Evolutionary conservation across 2,113 vertebrate species (phyloP), one percentile per base, ranked within the genome.

Genomic region (Rhinoderma darwinii): DNA sequence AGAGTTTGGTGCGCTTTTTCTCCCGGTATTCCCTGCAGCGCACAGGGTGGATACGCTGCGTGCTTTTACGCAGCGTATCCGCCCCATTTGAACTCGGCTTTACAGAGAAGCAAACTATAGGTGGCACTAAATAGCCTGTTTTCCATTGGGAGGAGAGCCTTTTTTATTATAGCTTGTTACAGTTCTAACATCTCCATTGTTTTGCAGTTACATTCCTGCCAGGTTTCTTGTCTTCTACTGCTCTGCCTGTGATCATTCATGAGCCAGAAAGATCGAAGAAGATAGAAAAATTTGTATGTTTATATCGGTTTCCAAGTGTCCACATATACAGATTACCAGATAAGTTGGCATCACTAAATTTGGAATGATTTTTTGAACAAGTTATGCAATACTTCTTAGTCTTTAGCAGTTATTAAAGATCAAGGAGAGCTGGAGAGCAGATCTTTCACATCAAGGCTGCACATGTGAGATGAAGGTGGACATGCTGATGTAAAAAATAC

Each of bases 401-500:
- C 15, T 25, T 39, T 9, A 41, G 37, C 18, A 72, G 68, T 41
- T 39, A 20, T 72, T 12, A 72, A 41, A 72, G 17, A 72, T 72
- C 35, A 41, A 72, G 68, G 9, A 22, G 68, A 22, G 2, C 12
- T 72, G 68, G 68, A 72, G 1, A 39, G 35, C 20, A 72, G 68
- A 41, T 20, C 41, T 72, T 37, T 41, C 68, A 10, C 68, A 72
- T 72, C 35, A 72, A 15, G 5, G 68, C 37, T 72, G 35, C 68
- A 72, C 37, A 41, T 72, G 35, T 41, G 18, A 72, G 68, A 72
- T 72, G 37, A 41, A 72, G 68, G 68, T 72, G 37, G 68, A 72
- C 68, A 72, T 25, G 25, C 68, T 41, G 20, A 72, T 72, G 35
- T 39, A 12, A 25, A 72, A 72, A 72, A 72, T 72, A 72, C 18